Evolutionary conservation across 2,113 vertebrate species (phyloP).

Genomic region (Polyodon spathula): DNA sequence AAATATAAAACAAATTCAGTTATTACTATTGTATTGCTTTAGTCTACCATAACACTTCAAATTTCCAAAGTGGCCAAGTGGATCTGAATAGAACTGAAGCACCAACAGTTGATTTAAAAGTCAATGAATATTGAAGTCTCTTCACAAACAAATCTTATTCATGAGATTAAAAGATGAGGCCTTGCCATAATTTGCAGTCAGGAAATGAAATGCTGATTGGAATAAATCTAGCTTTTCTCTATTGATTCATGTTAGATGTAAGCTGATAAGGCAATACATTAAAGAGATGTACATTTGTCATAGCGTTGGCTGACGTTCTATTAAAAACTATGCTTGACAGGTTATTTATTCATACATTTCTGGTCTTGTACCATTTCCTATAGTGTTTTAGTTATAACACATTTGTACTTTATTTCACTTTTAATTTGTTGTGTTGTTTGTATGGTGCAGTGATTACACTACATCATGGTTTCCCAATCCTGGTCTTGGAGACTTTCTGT

Average conservation of each 20-base stretch:
- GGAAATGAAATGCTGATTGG: constrained; percentile 38
- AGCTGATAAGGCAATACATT: constrained; percentile 33
- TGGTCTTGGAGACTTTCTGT: no score
- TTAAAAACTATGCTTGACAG: no score
- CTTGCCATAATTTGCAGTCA: constrained; percentile 36
- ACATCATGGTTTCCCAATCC: no score
- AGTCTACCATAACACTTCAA: constrained; percentile 14
- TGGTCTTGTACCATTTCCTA: no score
- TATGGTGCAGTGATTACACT: no score
- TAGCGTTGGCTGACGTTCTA: constrained; percentile 12
- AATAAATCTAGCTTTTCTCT: constrained; percentile 40
- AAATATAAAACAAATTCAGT: neutral
- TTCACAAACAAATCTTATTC: constrained; percentile 42
- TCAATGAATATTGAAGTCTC: constrained; percentile 26
- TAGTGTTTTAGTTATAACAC: no score
- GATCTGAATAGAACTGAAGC: constrained; percentile 20
- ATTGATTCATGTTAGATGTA: constrained; percentile 33
- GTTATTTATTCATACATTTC: no score
- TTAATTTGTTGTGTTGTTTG: no score
- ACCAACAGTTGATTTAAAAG: constrained; percentile 27
- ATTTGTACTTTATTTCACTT: no score
- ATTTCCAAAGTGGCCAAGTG: constrained; percentile 20
- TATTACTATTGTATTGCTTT: neutral
- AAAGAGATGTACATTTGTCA: constrained; percentile 10
- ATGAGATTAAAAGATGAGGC: constrained; percentile 32